Evolutionary conservation across 2,797 vertebrate genomes (phyloP).

Genomic region (Eulemur rubriventer): DNA sequence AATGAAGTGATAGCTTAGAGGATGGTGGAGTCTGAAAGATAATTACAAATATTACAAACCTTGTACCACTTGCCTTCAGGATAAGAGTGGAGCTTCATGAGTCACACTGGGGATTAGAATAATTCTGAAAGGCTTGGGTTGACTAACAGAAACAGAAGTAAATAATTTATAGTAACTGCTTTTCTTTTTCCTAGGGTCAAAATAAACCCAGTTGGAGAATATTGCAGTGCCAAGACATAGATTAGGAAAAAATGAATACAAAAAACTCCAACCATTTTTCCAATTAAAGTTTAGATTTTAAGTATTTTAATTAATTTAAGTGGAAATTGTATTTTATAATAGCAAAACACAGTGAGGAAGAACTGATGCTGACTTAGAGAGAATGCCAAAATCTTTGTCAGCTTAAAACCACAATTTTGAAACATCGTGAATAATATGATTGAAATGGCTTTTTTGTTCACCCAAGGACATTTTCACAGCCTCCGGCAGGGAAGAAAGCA

Average conservation of each 20-base stretch:
- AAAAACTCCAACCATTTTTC: constrained; percentile 11
- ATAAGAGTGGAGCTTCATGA: not conserved
- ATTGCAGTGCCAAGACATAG: not conserved
- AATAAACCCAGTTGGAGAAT: constrained; percentile 56
- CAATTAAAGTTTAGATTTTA: constrained; percentile 61
- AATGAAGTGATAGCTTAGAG: not conserved
- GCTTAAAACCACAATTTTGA: constrained; percentile 63
- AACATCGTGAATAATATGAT: constrained; percentile 41
- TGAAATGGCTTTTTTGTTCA: constrained; percentile 65
- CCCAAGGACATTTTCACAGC: constrained; percentile 9
- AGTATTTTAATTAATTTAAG: constrained; percentile 72
- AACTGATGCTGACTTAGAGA: constrained; percentile 73
- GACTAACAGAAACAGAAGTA: not conserved
- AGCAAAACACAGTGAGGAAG: constrained; percentile 45
- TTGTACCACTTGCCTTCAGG: not conserved
- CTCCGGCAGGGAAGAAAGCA: not conserved
- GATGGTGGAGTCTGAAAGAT: constrained; percentile 18
- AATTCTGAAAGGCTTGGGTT: not conserved
- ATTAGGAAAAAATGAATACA: rapidly evolving
- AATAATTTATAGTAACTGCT: not conserved
- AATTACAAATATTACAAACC: constrained; percentile 23
- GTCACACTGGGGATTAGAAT: not conserved
- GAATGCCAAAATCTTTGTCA: constrained; percentile 62
- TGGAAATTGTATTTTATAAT: constrained; percentile 71
- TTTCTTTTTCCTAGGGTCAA: constrained; percentile 31